These are phyloP conservation scores for Cataglyphis altisquamis DNA, from an alignment of 2,888 invertebrate species.

Conservation along the genomic window DNA sequence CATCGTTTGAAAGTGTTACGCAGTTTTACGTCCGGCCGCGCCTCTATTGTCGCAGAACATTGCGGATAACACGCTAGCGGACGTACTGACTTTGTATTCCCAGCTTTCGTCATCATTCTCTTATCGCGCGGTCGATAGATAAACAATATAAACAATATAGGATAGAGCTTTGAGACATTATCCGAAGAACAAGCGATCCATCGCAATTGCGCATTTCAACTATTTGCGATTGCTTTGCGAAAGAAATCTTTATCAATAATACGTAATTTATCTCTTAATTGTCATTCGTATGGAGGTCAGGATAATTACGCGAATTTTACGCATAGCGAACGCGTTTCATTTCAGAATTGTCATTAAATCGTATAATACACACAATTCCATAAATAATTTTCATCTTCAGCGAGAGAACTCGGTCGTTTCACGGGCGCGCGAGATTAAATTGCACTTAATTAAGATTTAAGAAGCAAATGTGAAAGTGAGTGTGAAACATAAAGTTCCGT, in stretches of 20 bases:
- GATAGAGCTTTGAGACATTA: background rate
- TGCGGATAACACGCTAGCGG: constrained; percentile 10
- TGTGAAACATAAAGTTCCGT: constrained; percentile 11
- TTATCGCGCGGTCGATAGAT: constrained; percentile 51
- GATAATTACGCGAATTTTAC: background rate
- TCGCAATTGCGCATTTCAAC: background rate
- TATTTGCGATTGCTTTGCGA: background rate
- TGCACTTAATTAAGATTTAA: background rate
- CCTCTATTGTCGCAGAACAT: constrained; percentile 18
- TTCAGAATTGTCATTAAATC: background rate
- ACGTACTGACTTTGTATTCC: background rate
- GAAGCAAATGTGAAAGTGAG: background rate
- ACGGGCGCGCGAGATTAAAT: constrained; percentile 4
- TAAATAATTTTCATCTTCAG: background rate
- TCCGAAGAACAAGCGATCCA: background rate
- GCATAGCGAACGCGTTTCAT: background rate
- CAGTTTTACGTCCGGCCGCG: background rate
- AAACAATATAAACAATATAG: background rate
- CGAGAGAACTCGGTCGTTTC: background rate
- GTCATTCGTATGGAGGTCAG: background rate
- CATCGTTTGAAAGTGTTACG: constrained; percentile 3
- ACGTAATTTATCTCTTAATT: background rate
- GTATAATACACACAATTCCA: background rate
- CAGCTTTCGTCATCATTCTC: constrained; percentile 5
- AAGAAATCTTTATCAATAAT: background rate